phyloP scores from a whole-genome alignment of 37 sponge, comb jelly and placozoan species.

The Ianthella basta region DNA sequence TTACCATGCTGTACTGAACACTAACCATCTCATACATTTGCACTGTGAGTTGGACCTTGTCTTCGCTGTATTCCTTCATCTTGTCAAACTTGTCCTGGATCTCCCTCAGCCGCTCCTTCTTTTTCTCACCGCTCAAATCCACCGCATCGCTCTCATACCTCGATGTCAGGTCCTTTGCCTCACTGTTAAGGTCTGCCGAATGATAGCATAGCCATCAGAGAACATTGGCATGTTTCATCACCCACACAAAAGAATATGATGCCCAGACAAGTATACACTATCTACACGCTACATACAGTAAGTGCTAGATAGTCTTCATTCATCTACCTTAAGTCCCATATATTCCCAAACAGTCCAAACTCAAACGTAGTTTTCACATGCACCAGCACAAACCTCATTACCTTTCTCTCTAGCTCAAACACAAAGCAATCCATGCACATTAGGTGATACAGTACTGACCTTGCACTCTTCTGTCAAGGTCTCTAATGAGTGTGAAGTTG shows the following conservation, averaged over 20 bases:
- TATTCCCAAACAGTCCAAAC: too few species aligned
- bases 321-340: too few species aligned
- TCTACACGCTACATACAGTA: not conserved
- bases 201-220: not conserved
- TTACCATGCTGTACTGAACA: not conserved
- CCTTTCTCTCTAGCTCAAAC: too few species aligned
- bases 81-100: constrained; percentile 82
- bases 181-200: constrained; percentile 48
- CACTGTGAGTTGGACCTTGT: constrained; percentile 93
- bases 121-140: constrained; percentile 35
- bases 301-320: too few species aligned
- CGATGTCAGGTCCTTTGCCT: constrained; percentile 45
- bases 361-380: too few species aligned
- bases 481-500: constrained; percentile 87
- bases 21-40: constrained; percentile 95
- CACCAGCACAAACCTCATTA: too few species aligned
- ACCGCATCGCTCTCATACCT: constrained; percentile 43
- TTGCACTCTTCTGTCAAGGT: constrained; percentile 85
- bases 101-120: constrained; percentile 47
- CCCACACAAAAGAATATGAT: not conserved
- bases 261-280: not conserved
- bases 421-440: too few species aligned
- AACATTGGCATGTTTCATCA: not conserved
- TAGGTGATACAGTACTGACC: constrained; percentile 49
- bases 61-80: constrained; percentile 81